Base-by-base conservation (phyloP, 2,888 invertebrate species). In the Plusia festucae region DNA sequence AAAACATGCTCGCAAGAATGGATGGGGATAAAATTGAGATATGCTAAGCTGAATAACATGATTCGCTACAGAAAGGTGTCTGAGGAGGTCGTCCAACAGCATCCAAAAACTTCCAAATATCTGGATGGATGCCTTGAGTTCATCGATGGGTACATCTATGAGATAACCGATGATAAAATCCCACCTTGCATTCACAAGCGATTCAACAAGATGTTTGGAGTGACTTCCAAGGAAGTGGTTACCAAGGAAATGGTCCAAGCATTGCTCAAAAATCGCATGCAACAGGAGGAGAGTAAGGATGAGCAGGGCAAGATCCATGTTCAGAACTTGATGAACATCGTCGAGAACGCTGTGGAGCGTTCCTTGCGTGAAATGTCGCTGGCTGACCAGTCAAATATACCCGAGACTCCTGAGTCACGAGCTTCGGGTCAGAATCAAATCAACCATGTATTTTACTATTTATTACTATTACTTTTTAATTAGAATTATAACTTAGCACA, bases 231-330 rank as follows among this genome's bases (percentile, higher is more conserved):
- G 20, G 60, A 73, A 5, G 70, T 58, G 5, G 74, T 73, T 4
- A 73, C 73, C n/a, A 73, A 74, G 57, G 73, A 73, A 51, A 73
- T 73, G 73, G 73, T 73, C 13, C 70, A 74, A 18, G 73, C 74
- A 15, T 63, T 73, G 65, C 24, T 73, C 13, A 73, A 74, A 32
- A 70, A 73, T 11, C 59, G 73, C 32, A 40, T 53, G 0, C 73
- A 74, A 13, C 65, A 62, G 22, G 73, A 73, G 62, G 74, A 73
- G 24, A 56, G 70, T 5, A 70, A 73, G 24, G 73, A 73, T 55
- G 73, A 73, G 57, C 70, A 70, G 65, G 73, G 74, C 16, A 73
- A 74, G 56, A 69, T 73, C 13, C 73, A 73, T 27, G 74, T 73
- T n/a, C 73, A 74, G 27, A 73, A 73, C 53, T 27, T 73, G 22